Percentiles rank a stretch among this genome's conserved stretches.
These are phyloP conservation scores for Trematocara unimaculatum DNA, from an alignment of 2,113 vertebrate genomes.

Conservation along the genomic window DNA sequence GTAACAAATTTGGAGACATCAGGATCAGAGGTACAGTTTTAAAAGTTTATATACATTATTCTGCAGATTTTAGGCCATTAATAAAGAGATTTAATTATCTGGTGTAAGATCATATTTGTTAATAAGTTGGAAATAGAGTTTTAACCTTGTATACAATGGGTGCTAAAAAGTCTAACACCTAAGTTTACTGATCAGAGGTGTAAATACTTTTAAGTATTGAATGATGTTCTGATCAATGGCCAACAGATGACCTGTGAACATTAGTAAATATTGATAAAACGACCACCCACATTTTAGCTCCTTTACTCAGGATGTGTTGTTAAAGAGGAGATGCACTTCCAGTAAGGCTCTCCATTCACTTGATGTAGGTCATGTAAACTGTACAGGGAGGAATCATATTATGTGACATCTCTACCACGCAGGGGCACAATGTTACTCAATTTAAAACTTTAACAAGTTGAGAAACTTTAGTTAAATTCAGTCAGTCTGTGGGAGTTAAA, in stretches of 20 bases:
- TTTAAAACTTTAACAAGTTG: background rate
- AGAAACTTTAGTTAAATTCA: constrained; percentile 12
- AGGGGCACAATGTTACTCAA: background rate
- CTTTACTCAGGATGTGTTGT: background rate
- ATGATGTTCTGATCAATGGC: background rate
- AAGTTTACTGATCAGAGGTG: background rate
- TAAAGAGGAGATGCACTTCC: background rate
- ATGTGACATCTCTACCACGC: background rate
- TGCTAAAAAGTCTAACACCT: background rate
- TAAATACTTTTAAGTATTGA: background rate
- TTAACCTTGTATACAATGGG: background rate
- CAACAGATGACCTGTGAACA: background rate
- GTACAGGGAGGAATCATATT: background rate
- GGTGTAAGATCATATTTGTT: background rate
- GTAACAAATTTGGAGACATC: background rate
- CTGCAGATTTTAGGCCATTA: background rate
- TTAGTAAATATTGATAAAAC: background rate
- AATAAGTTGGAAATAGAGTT: background rate
- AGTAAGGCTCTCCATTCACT: background rate
- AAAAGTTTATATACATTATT: background rate
- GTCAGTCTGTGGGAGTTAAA: constrained; percentile 21
- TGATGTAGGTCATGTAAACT: background rate
- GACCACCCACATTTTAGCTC: background rate
- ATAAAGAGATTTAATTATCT: background rate
- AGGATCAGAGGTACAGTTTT: background rate